phyloP scores from a whole-genome alignment of 2,888 invertebrate genomes.

The Druceiella hillmani region DNA sequence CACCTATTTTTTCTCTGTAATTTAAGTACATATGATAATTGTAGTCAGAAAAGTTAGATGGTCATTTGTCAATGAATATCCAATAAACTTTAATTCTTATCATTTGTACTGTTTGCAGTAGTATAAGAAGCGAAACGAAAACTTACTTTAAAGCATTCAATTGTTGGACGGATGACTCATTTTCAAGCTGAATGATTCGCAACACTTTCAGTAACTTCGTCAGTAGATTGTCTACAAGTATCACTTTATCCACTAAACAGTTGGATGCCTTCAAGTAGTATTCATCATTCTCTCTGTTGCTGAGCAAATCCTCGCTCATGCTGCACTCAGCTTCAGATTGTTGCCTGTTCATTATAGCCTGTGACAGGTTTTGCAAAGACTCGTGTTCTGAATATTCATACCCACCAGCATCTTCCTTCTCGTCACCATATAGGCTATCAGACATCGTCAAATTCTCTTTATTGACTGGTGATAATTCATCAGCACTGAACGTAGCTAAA shows the following conservation, averaged over 20 bases:
- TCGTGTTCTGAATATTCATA: conserved; percentile 52
- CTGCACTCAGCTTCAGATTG: conserved; percentile 53
- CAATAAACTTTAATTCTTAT: no score
- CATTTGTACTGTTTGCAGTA: no score
- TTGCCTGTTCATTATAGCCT: conserved; percentile 69
- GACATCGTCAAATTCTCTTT: conserved; percentile 35
- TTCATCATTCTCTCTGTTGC: conserved; percentile 25
- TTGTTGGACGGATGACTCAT: conserved; percentile 60
- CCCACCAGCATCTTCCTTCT: conserved; percentile 11
- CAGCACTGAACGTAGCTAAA: conserved; percentile 43
- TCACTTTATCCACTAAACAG: conserved; percentile 60
- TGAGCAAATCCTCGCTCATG: conserved; percentile 38
- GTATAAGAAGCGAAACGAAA: conserved; percentile 16
- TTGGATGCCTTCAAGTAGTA: conserved; percentile 29
- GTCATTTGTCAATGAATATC: no score
- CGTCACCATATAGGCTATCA: no score
- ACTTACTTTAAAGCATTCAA: conserved; percentile 59
- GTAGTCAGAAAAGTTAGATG: no score
- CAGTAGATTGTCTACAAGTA: conserved; percentile 69
- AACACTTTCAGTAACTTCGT: conserved; percentile 67
- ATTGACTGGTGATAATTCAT: conserved; percentile 44
- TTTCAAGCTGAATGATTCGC: conserved; percentile 67
- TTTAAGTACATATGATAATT: no score
- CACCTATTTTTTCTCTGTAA: conserved; percentile 43
- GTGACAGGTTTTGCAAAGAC: conserved; percentile 72